These are phyloP conservation scores for Ischnus inquisitorius DNA, from an alignment of 2,888 invertebrate species.

Conservation along the genomic window DNA sequence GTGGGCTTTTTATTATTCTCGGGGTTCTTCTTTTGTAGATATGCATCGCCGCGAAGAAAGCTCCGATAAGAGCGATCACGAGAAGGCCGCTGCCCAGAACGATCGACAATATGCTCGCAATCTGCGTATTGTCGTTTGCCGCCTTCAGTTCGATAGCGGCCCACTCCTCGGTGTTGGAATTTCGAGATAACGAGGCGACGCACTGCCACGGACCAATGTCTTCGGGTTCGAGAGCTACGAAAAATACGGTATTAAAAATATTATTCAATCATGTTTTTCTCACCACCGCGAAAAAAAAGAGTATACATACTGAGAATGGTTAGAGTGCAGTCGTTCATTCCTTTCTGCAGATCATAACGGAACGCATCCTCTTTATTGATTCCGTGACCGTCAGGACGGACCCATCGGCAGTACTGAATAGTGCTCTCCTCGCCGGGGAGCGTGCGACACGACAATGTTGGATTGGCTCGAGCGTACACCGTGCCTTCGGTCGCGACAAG, in stretches of 20 bases:
- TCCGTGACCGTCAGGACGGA: slow-evolving; percentile 79
- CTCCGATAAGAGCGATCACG: slow-evolving; percentile 40
- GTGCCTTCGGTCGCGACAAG: slow-evolving; percentile 30
- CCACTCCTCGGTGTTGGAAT: slow-evolving; percentile 55
- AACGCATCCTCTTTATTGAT: slow-evolving; percentile 69
- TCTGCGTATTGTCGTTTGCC: not conserved
- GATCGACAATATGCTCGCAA: slow-evolving; percentile 41
- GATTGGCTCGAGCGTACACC: slow-evolving; percentile 26
- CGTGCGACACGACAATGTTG: slow-evolving; percentile 74
- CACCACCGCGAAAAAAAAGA: not conserved
- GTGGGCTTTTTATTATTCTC: slow-evolving; percentile 44
- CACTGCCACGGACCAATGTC: slow-evolving; percentile 77
- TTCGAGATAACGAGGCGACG: slow-evolving; percentile 68
- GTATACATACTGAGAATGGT: slow-evolving; percentile 73
- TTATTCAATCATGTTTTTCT: not conserved
- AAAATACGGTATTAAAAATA: not conserved
- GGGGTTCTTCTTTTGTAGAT: slow-evolving; percentile 50
- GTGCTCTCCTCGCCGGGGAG: slow-evolving; percentile 74
- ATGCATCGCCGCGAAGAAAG: slow-evolving; percentile 32
- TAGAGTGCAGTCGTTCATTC: slow-evolving; percentile 73
- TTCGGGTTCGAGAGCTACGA: slow-evolving; percentile 50
- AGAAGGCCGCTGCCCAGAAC: slow-evolving; percentile 50
- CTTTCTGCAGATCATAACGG: slow-evolving; percentile 58
- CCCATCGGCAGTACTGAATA: slow-evolving; percentile 81
- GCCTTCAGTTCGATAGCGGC: slow-evolving; percentile 48